phyloP scores from a whole-genome alignment of 2,888 invertebrate genomes.

The Heterodera filipjevi region DNA sequence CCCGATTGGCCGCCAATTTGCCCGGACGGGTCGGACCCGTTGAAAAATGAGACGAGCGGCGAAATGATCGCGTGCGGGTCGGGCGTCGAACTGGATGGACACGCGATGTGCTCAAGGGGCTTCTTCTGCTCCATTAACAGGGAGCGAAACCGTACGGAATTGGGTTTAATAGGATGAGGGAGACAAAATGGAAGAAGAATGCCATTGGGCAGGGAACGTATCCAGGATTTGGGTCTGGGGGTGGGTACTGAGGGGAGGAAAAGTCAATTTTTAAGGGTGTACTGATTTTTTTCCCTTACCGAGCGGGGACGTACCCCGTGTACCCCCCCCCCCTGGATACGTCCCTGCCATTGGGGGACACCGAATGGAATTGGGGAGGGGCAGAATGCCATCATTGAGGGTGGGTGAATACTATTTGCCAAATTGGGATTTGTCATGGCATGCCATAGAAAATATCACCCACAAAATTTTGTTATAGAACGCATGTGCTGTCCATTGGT shows the following conservation, averaged over 20 bases:
- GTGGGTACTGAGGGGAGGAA: no score
- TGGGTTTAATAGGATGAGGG: no score
- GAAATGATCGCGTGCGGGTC: constrained; percentile 54
- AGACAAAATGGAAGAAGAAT: no score
- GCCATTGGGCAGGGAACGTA: no score
- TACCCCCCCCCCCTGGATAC: no score
- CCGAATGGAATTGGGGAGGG: no score
- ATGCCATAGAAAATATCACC: neutral
- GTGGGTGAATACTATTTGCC: neutral
- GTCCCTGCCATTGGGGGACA: no score
- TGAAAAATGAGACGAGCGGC: constrained; percentile 35
- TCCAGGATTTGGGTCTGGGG: no score
- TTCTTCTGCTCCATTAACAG: constrained; percentile 64
- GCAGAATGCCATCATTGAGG: no score
- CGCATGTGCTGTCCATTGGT: constrained; percentile 60
- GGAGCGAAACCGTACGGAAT: constrained; percentile 39
- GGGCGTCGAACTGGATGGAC: constrained; percentile 59
- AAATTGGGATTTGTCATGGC: neutral
- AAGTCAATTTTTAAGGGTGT: no score
- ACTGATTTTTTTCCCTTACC: no score
- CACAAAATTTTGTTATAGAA: constrained; percentile 21
- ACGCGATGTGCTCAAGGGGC: constrained; percentile 61
- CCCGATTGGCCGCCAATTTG: constrained; percentile 33
- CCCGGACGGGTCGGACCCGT: constrained; percentile 52
- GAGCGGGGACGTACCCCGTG: no score